Evolutionary conservation across 2,113 vertebrate species (phyloP).

Genomic region (Notiomystis cincta): DNA sequence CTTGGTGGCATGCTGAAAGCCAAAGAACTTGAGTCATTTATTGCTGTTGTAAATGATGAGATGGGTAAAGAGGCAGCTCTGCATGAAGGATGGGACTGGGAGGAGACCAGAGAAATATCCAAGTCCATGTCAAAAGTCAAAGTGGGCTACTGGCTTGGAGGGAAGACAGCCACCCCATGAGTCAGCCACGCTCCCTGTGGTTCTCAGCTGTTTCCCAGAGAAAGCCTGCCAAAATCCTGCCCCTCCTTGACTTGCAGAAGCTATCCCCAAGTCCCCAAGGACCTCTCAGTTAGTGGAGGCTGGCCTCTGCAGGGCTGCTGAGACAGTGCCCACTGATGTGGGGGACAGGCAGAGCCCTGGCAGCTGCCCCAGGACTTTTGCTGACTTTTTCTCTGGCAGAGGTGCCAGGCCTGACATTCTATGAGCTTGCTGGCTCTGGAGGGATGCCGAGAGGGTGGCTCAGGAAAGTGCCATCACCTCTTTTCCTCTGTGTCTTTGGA

Average conservation of each 20-base stretch:
- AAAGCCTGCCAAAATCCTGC: not conserved
- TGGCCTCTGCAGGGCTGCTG: not conserved
- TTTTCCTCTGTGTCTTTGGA: not conserved
- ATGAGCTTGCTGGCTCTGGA: accelerated
- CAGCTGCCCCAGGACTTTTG: not conserved
- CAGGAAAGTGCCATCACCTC: not conserved
- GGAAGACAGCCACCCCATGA: not conserved
- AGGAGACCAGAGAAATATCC: not conserved
- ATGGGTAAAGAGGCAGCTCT: not conserved
- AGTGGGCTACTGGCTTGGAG: constrained; percentile 17
- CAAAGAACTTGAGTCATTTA: not conserved
- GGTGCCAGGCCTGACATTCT: not conserved
- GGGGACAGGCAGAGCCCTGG: not conserved
- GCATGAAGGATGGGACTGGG: not conserved
- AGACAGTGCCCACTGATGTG: not conserved
- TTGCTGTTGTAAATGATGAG: not conserved
- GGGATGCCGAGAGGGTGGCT: not conserved
- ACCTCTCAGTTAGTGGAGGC: not conserved
- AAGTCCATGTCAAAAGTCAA: not conserved
- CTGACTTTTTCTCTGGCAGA: not conserved
- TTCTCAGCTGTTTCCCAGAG: not conserved
- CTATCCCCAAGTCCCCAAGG: not conserved
- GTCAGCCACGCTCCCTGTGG: not conserved
- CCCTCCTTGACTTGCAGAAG: not conserved
- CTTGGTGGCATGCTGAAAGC: not conserved